Percentiles rank a stretch among this genome's conserved stretches.
phyloP scores from a whole-genome alignment of 2,113 vertebrate genomes.

The Chaenogobius annularis region DNA sequence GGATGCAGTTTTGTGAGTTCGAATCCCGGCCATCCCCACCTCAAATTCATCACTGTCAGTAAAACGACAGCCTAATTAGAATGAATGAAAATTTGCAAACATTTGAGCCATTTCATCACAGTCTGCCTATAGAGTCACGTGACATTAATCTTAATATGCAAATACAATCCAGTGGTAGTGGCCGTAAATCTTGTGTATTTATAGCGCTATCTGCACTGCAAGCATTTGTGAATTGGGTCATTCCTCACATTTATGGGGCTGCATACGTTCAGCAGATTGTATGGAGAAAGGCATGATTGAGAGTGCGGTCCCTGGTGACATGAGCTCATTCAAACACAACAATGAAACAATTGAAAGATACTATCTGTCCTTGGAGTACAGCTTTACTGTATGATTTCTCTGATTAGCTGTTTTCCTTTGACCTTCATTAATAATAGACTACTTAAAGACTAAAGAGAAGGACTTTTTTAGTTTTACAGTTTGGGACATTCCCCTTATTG shows the following conservation, averaged over 20 bases:
- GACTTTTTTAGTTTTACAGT: background rate
- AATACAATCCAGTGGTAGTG: background rate
- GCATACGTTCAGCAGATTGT: background rate
- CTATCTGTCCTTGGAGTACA: slow-evolving; percentile 10
- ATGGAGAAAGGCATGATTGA: background rate
- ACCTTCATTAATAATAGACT: slow-evolving; percentile 20
- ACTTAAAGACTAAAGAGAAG: too few species aligned
- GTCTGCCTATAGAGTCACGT: background rate
- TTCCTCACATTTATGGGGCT: slow-evolving; percentile 11
- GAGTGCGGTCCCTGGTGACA: background rate
- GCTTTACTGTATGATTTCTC: slow-evolving; percentile 26
- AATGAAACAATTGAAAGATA: slow-evolving; percentile 37
- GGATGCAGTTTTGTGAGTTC: too few species aligned
- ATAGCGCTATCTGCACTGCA: background rate
- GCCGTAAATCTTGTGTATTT: background rate
- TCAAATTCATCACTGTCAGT: background rate
- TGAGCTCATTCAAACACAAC: slow-evolving; percentile 22
- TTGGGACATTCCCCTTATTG: slow-evolving; percentile 22
- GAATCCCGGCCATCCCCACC: too few species aligned
- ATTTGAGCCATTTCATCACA: background rate
- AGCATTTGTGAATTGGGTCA: background rate
- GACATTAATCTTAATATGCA: background rate
- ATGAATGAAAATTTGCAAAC: background rate
- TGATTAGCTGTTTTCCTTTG: slow-evolving; percentile 38
- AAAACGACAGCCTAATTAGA: background rate